Base-by-base conservation (phyloP, 2,113 vertebrate species). In the Arizona elegans region DNA sequence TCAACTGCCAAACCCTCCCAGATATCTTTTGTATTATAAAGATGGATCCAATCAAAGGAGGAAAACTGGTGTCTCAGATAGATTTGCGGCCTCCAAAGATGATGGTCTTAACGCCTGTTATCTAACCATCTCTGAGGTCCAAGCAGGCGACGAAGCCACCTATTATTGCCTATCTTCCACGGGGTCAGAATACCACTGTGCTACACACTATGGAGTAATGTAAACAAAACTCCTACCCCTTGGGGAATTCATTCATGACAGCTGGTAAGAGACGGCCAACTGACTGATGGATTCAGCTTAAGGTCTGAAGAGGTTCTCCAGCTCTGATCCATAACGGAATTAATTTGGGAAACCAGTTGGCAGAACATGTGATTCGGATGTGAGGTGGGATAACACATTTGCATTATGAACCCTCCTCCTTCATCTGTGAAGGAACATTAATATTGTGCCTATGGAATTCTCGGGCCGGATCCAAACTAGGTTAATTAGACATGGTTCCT, bases 1-100 rank as follows among this genome's bases (percentile, higher is more conserved):
- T 12, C 62, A 33, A 13, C 24, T 21, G 1, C 75, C 47, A 15
- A 53, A 11, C n/a, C 56, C 89, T 47, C 92, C 92, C 3, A 90
- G 13, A 13, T 43, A 11, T 3, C 47, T 90, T 19, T 59, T 93
- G 56, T n/a, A 38, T 55, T 93, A 93, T 33, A 87, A 87, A 65
- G 55, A 54, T 10, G 15, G 2, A 12, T n/a, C 89, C 3, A 62
- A 1, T 26, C 81, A 65, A 23, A 0, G 1, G 1, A 62, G 38
- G 5, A 52, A 0, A 8, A 0, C 75, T 0, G 90, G 86, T 3
- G 62, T 92, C 47, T 53, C 94, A 0, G 81, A 90, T 29, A 88
- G 90, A 29, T 92, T 94, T 17, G 70, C 58, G 11, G 94, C 59
- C 53, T 94, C 75, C 56, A 93, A 87, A 55, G 58, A 93, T 13